Base-by-base conservation (phyloP, 1,140 invertebrate species). In the Polyergus mexicanus region DNA sequence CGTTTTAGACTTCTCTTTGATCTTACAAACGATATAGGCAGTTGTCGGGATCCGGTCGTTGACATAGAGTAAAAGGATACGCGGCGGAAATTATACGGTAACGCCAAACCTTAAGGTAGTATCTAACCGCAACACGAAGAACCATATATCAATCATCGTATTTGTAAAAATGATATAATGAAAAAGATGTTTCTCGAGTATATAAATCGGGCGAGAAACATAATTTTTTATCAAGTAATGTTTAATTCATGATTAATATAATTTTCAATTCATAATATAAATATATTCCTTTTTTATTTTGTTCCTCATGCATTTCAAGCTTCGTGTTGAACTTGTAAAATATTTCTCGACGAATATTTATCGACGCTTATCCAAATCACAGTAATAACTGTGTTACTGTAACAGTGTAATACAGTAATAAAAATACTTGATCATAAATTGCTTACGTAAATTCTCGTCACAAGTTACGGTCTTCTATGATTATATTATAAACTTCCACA, bases 51-150 rank as follows among this genome's bases (percentile, higher is more conserved):
- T n/a, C 60, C 19, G 51, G 41, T 28, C 25, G 25, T 11, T 60
- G 58, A 63, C 19, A 7, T 35, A 35, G 25, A 63, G 25, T 63
- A 77, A 77, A 77, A 77, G 60, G 62, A 68, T 68, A 25, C n/a
- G 28, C 32, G 44, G 8, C 44, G 76, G 62, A 78, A 78, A 78
- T 78, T 78, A 68, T 78, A 56, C 28, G 75, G 19, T 76, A 63
- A 63, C 41, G 41, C 44, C 32, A 25, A 66, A 13, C 13, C 41
- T 78, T 22, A 32, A 16, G 56, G 38, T n/a, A 41, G 32, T 28
- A 7, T 22, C 19, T 22, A 44, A 68, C 38, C 66, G 0, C 25
- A 47, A 1, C 8, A 68, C 38, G 19, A 54, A 38, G 4, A 74
- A 44, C 13, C n/a, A 5, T 44, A 38, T 8, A 78, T 66, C 32